phyloP scores from a whole-genome alignment of 1,140 invertebrate species.

The Brachionus calyciflorus region DNA sequence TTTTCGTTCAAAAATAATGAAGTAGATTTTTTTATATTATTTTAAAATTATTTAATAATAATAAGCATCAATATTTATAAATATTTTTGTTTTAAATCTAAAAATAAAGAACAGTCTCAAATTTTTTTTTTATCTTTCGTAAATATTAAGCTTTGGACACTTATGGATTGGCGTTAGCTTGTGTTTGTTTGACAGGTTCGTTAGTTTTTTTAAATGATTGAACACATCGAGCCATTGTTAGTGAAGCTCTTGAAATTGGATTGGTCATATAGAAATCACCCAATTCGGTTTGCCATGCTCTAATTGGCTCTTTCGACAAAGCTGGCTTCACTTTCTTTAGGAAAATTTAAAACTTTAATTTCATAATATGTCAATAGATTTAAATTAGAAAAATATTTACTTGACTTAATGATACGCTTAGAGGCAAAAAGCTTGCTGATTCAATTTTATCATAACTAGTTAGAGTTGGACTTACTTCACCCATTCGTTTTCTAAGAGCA shows the following conservation, averaged over 20 bases:
- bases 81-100: too few relatives aligned
- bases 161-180: slow-evolving; percentile 19
- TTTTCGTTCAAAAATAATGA: too few relatives aligned
- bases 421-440: slow-evolving; percentile 69
- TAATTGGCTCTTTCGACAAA: slow-evolving; percentile 13
- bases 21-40: too few relatives aligned
- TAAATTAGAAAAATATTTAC: not conserved
- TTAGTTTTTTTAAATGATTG: slow-evolving; percentile 65
- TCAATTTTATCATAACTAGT: slow-evolving; percentile 77
- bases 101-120: too few relatives aligned
- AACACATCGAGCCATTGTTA: slow-evolving; percentile 97
- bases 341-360: not conserved
- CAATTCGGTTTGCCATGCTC: slow-evolving; percentile 61
- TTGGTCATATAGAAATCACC: slow-evolving; percentile 99
- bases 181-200: slow-evolving; percentile 9
- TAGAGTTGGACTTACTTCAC: slow-evolving; percentile 82
- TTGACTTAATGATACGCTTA: not conserved
- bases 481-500: slow-evolving; percentile 77
- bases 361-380: not conserved
- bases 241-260: slow-evolving; percentile 86
- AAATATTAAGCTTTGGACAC: slow-evolving; percentile 26
- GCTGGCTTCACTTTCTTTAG: slow-evolving; percentile 11
- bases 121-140: not conserved
- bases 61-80: too few relatives aligned
- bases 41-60: too few relatives aligned